These are phyloP conservation scores for Eurytoma californica DNA, from an alignment of 2,888 invertebrate genomes.

Conservation along the genomic window DNA sequence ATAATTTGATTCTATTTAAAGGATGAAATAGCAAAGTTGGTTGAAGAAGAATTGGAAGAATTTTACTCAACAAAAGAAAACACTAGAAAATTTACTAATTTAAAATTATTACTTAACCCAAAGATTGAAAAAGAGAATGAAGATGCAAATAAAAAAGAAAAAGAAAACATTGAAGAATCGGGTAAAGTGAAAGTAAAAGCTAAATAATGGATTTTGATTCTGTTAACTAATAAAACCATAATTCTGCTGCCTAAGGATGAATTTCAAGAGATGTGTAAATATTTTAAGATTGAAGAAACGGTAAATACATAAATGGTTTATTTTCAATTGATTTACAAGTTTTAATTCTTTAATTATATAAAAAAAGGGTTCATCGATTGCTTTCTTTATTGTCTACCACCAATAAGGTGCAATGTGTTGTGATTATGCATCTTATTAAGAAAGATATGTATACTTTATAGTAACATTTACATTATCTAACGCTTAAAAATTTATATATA, in stretches of 20 bases:
- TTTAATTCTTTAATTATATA: constrained; percentile 19
- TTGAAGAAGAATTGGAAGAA: constrained; percentile 8
- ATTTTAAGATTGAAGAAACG: constrained; percentile 26
- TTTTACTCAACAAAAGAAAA: not conserved
- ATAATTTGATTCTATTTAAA: constrained; percentile 5
- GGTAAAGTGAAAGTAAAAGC: not conserved
- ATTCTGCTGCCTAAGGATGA: not conserved
- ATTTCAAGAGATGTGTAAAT: not conserved
- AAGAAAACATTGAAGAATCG: not conserved
- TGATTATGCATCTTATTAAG: constrained; percentile 22
- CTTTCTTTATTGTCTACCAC: constrained; percentile 42
- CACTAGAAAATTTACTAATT: not conserved
- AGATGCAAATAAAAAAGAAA: not conserved
- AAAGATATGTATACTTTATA: constrained; percentile 37
- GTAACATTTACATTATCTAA: constrained; percentile 13
- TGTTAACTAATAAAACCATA: not conserved
- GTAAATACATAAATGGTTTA: constrained; percentile 11
- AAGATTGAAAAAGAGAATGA: not conserved
- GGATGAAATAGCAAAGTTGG: constrained; percentile 26
- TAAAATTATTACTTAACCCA: constrained; percentile 20
- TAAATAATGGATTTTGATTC: not conserved
- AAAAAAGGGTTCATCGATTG: constrained; percentile 28
- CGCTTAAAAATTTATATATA: not conserved
- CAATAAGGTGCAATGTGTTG: constrained; percentile 13
- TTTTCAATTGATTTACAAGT: constrained; percentile 25